These are phyloP conservation scores for Aphaenogaster ashmeadi DNA, from an alignment of 1,140 invertebrate species.

Conservation along the genomic window DNA sequence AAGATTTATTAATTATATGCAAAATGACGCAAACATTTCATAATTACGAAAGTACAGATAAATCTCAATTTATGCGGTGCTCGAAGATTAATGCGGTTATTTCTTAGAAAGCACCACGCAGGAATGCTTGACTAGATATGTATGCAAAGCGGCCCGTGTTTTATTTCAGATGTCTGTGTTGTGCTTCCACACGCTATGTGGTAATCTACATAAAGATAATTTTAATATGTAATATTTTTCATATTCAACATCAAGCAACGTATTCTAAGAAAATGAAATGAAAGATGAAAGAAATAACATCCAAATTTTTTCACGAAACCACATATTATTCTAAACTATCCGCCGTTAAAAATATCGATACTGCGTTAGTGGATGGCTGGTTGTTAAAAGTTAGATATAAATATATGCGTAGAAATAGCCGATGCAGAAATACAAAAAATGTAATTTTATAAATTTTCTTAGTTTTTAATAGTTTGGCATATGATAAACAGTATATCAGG, in stretches of 20 bases:
- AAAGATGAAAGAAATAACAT: background rate
- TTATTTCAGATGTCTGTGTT: slow-evolving; percentile 41
- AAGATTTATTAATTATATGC: slow-evolving; percentile 13
- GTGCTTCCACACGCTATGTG: slow-evolving; percentile 31
- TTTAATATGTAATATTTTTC: slow-evolving; percentile 52
- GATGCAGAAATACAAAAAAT: background rate
- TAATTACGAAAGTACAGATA: slow-evolving; percentile 35
- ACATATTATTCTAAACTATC: background rate
- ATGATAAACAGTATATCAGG: slow-evolving; percentile 7
- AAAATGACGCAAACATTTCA: slow-evolving; percentile 5
- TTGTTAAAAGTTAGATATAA: slow-evolving; percentile 2
- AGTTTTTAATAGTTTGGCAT: slow-evolving; percentile 11
- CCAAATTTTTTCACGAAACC: background rate
- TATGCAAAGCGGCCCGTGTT: slow-evolving; percentile 49
- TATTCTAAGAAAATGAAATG: background rate
- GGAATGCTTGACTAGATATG: slow-evolving; percentile 46
- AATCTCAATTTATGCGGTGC: slow-evolving; percentile 47
- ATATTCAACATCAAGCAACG: background rate
- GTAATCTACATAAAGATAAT: slow-evolving; percentile 63
- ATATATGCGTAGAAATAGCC: background rate
- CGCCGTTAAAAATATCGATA: background rate
- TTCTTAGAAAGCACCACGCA: slow-evolving; percentile 49
- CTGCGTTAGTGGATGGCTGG: background rate
- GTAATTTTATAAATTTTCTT: background rate
- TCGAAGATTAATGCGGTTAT: slow-evolving; percentile 34